A percentile compares a stretch with the other conserved stretches of the same genome.
These are phyloP conservation scores for Thumatha senex DNA, from an alignment of 2,888 invertebrate species.

Conservation along the genomic window DNA sequence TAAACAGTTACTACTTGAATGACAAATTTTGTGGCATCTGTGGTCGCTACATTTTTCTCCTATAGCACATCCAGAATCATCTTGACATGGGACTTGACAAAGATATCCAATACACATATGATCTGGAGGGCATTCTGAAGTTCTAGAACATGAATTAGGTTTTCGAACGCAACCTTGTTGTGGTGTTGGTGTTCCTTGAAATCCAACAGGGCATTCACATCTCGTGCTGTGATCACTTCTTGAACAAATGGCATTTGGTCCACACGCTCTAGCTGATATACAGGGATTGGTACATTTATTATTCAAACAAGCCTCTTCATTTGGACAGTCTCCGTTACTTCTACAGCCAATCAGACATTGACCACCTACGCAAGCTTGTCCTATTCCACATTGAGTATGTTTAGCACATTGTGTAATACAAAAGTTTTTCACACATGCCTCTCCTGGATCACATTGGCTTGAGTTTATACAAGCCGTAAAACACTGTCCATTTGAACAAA, in stretches of 20 bases:
- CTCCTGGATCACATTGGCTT: conserved; percentile 90
- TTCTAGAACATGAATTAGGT: conserved; percentile 86
- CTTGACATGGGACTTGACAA: conserved; percentile 91
- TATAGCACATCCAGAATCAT: conserved; percentile 89
- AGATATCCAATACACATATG: conserved; percentile 90
- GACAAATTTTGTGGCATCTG: conserved; percentile 93
- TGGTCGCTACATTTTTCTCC: conserved; percentile 92
- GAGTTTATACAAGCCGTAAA: conserved; percentile 90
- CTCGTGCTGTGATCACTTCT: conserved; percentile 88
- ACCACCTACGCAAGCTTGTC: conserved; percentile 91
- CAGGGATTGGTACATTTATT: conserved; percentile 94
- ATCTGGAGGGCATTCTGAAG: conserved; percentile 89
- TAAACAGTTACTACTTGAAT: conserved; percentile 94
- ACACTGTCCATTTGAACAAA: conserved; percentile 93
- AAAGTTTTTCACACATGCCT: conserved; percentile 90
- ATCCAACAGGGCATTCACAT: conserved; percentile 93
- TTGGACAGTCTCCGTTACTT: conserved; percentile 90
- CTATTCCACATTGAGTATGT: conserved; percentile 90
- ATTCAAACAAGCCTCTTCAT: conserved; percentile 91
- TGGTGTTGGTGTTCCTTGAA: conserved; percentile 93
- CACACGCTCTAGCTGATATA: conserved; percentile 88
- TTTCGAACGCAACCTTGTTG: conserved; percentile 95
- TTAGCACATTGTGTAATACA: conserved; percentile 91
- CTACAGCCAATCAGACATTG: conserved; percentile 93
- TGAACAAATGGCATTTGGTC: conserved; percentile 92